Percentiles rank a stretch among this genome's conserved stretches.
Conservation (phyloP, 2,888 invertebrate genomes). For the Drosophila niveifrons region DNA sequence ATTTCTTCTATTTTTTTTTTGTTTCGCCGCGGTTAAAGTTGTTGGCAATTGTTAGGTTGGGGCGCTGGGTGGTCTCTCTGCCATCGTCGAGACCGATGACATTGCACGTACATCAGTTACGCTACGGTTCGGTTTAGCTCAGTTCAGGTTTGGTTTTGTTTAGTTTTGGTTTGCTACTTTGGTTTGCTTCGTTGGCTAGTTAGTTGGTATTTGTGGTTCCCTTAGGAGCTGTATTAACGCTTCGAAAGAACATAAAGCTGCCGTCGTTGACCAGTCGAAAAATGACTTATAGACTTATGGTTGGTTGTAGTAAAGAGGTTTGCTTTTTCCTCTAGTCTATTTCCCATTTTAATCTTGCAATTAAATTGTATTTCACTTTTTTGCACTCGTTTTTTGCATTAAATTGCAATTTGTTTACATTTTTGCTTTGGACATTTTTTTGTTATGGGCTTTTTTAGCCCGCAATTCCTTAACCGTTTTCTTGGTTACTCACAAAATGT, state of each 20-base stretch:
- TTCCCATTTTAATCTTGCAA: background rate
- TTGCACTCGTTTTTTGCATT: background rate
- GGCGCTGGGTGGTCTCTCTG: conserved; percentile 19
- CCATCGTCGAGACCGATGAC: conserved; percentile 45
- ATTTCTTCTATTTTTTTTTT: conserved; percentile 40
- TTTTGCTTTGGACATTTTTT: conserved; percentile 36
- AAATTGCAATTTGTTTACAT: conserved; percentile 55
- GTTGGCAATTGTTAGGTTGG: conserved; percentile 67
- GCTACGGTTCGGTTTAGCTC: conserved; percentile 21
- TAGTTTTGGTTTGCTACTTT: conserved; percentile 17
- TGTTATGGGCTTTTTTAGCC: conserved; percentile 66
- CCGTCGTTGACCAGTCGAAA: background rate
- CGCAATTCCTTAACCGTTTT: conserved; percentile 54
- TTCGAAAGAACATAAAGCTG: background rate
- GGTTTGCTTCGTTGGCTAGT: conserved; percentile 41
- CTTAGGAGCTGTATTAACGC: conserved; percentile 61
- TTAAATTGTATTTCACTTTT: background rate
- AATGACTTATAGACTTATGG: too few species aligned
- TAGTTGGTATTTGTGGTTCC: conserved; percentile 73
- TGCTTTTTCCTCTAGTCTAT: background rate
- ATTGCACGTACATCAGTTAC: conserved; percentile 64
- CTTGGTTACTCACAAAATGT: conserved; percentile 20
- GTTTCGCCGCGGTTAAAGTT: conserved; percentile 78
- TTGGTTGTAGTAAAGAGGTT: background rate
- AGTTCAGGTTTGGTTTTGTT: conserved; percentile 40